These are phyloP conservation scores for Coracopsis vasa DNA, from an alignment of 2,113 vertebrate genomes.

Conservation along the genomic window DNA sequence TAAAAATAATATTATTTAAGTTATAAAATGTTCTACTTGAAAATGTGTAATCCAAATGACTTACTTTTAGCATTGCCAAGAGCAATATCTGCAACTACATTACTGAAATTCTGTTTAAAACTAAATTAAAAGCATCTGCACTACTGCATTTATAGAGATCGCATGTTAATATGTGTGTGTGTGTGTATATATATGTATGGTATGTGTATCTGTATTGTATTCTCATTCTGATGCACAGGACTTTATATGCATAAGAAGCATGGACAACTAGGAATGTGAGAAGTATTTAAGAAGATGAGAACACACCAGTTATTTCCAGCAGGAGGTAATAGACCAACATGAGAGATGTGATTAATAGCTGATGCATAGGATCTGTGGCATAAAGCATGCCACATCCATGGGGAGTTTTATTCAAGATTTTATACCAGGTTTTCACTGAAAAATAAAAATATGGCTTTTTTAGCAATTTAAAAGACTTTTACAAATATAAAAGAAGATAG, in stretches of 20 bases:
- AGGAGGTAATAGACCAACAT: neutral
- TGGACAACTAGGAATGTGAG: neutral
- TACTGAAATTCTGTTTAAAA: constrained; percentile 22
- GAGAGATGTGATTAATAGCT: neutral
- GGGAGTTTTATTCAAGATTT: neutral
- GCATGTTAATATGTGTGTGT: neutral
- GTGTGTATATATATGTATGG: neutral
- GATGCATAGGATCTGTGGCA: neutral
- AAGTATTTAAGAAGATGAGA: neutral
- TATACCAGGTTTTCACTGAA: neutral
- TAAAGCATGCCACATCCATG: neutral
- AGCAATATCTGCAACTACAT: constrained; percentile 41
- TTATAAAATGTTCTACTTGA: constrained; percentile 40
- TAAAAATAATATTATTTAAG: constrained; percentile 59
- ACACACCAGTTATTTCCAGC: neutral
- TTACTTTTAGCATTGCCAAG: constrained; percentile 53
- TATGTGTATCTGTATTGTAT: neutral
- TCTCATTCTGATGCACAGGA: neutral
- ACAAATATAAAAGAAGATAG: neutral
- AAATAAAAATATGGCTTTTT: neutral
- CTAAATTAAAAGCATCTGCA: neutral
- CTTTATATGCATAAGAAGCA: neutral
- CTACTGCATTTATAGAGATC: neutral
- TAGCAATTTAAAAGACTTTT: neutral
- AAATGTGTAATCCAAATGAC: constrained; percentile 46